Evolutionary conservation across 2,888 invertebrate species (phyloP).

Genomic region (Sminthurides aquaticus): DNA sequence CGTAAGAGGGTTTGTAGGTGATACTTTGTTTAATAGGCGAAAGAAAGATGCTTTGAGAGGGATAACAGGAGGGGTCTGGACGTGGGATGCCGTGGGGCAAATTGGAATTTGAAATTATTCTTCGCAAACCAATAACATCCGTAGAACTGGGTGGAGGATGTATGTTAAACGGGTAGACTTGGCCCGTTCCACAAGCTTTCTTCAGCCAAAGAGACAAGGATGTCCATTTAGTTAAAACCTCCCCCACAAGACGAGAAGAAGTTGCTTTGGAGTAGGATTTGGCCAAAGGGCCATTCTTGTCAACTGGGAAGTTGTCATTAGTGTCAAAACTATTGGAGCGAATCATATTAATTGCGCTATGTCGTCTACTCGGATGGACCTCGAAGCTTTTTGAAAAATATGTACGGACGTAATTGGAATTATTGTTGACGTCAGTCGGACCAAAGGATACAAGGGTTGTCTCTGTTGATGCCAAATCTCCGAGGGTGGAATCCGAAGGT

Average conservation of each 20-base stretch:
- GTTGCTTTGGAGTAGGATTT: background rate
- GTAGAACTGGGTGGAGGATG: background rate
- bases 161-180: background rate
- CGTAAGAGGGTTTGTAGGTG: too few relatives aligned
- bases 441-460: background rate
- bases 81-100: background rate
- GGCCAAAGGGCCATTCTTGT: background rate
- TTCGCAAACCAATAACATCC: background rate
- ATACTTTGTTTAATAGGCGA: too few relatives aligned
- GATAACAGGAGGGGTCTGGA: too few relatives aligned
- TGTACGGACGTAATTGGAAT: background rate
- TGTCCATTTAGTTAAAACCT: background rate
- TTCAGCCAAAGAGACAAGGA: background rate
- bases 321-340: too few relatives aligned
- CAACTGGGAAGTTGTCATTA: background rate
- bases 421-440: background rate
- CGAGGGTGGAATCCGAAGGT: background rate
- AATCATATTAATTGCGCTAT: too few relatives aligned
- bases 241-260: background rate
- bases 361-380: too few relatives aligned
- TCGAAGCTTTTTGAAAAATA: background rate
- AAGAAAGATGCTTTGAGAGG: too few relatives aligned
- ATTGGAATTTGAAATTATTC: background rate
- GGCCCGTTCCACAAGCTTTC: background rate
- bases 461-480: background rate